Percentiles rank a stretch among this genome's conserved stretches.
Conservation (phyloP, 2,797 vertebrate genomes). For the Malacoraja senta region DNA sequence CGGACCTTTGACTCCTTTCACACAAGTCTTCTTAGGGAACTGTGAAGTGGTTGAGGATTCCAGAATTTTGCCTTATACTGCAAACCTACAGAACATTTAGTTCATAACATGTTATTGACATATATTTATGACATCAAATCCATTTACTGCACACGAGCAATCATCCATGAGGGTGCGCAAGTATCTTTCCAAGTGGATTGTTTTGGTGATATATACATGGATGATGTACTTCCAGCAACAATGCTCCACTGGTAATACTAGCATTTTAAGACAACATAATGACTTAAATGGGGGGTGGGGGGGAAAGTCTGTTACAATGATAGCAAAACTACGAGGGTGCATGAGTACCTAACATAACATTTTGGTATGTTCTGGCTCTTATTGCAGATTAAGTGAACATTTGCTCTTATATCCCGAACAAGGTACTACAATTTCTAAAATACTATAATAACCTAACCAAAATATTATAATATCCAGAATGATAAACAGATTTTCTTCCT, state of each 20-base stretch:
- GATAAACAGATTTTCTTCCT: no score
- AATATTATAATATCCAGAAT: no score
- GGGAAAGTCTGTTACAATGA: neutral
- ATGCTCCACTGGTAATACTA: neutral
- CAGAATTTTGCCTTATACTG: neutral
- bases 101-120: neutral
- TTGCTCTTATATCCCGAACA: neutral
- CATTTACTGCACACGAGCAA: neutral
- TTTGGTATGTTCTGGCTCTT: neutral
- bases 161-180: neutral
- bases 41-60: neutral
- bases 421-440: no score
- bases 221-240: neutral
- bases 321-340: neutral
- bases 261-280: neutral
- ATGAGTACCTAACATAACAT: neutral
- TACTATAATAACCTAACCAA: no score
- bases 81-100: neutral
- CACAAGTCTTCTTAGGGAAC: neutral
- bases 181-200: constrained; percentile 3
- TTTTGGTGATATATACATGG: neutral
- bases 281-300: no score
- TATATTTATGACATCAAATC: neutral
- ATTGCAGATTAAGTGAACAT: neutral
- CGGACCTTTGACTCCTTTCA: neutral